phyloP scores from a whole-genome alignment of 2,797 vertebrate genomes.

The Orientallactaga sibirica region DNA sequence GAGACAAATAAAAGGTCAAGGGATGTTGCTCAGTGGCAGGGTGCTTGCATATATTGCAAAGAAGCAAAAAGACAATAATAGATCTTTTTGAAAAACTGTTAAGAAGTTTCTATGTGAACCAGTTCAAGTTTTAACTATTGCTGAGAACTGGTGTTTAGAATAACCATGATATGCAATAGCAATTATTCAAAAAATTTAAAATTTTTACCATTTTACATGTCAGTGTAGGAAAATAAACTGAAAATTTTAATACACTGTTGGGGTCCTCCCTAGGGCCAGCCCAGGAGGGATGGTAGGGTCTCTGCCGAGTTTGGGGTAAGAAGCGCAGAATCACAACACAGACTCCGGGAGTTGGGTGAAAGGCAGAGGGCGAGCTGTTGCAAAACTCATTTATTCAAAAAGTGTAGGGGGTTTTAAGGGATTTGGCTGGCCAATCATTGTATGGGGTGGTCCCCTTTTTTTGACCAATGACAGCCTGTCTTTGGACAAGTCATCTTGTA shows the following conservation, averaged over 20 bases:
- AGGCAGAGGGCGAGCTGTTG: no score
- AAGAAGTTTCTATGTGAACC: slow-evolving; percentile 5
- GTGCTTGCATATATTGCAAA: neutral
- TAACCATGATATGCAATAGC: neutral
- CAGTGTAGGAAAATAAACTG: neutral
- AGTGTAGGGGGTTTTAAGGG: no score
- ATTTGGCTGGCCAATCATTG: no score
- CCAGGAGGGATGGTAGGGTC: no score
- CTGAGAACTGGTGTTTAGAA: neutral
- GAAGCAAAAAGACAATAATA: neutral
- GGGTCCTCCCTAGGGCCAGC: neutral
- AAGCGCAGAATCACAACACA: no score
- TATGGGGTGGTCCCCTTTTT: no score
- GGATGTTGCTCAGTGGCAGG: neutral
- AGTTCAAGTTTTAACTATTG: slow-evolving; percentile 21
- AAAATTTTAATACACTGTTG: slow-evolving; percentile 13
- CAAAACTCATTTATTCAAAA: no score
- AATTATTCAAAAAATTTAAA: slow-evolving; percentile 41
- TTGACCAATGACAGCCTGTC: no score
- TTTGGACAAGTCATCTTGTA: no score
- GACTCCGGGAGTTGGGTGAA: no score
- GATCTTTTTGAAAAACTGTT: slow-evolving; percentile 37
- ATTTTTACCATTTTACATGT: slow-evolving; percentile 10
- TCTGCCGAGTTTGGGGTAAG: no score
- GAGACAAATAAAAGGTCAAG: no score